Percentiles rank a stretch among this genome's conserved stretches.
These are phyloP conservation scores for Stomatorhinus walkeri DNA, from an alignment of 2,797 vertebrate species.

Conservation along the genomic window DNA sequence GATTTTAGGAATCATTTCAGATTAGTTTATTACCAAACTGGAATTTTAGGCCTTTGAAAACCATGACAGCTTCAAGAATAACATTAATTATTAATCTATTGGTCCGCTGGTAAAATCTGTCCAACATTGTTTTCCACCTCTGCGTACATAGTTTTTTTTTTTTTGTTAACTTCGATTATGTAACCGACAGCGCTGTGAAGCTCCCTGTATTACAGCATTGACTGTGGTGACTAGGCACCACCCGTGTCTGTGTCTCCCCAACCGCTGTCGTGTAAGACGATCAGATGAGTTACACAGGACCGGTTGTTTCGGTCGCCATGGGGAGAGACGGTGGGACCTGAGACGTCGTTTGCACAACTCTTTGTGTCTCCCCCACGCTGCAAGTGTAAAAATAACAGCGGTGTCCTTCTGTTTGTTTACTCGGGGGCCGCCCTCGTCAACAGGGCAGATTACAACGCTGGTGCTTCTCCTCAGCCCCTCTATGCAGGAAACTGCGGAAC, in stretches of 20 bases:
- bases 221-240: constrained; percentile 49
- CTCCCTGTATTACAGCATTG: constrained; percentile 24
- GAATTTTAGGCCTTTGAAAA: background rate
- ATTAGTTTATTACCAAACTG: background rate
- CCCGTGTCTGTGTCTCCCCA: constrained; percentile 27
- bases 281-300: background rate
- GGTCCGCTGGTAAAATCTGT: background rate
- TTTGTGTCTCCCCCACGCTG: constrained; percentile 50
- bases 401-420: constrained; percentile 56
- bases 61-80: background rate
- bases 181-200: background rate
- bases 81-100: background rate
- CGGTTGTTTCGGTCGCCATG: background rate
- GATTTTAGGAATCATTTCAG: background rate
- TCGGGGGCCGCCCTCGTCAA: constrained; percentile 63
- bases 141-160: background rate
- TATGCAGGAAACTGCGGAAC: background rate
- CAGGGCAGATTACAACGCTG: constrained; percentile 42
- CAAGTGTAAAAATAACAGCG: constrained; percentile 49
- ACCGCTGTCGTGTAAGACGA: constrained; percentile 20
- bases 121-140: background rate
- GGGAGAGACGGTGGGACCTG: background rate
- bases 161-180: background rate
- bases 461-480: background rate
- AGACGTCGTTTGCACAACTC: constrained; percentile 63